A percentile compares a stretch with the other conserved stretches of the same genome.
These are phyloP conservation scores for Dendrocincla tyrannina DNA, from an alignment of 2,797 vertebrate species.

Conservation along the genomic window DNA sequence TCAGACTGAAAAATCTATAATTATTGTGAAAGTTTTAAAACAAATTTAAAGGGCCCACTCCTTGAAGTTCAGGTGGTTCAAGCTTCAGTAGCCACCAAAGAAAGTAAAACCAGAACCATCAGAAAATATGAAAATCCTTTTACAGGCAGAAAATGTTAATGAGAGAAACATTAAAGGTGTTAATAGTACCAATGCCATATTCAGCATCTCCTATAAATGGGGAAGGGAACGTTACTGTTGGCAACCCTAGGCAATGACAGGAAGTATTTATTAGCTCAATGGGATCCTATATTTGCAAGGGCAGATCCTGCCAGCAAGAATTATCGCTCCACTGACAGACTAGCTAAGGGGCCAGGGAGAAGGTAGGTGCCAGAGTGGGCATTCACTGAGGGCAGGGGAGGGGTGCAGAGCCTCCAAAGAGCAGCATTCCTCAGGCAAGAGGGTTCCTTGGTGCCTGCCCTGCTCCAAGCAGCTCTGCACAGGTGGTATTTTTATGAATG, in stretches of 20 bases:
- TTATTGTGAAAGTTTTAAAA: background rate
- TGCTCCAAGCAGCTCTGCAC: background rate
- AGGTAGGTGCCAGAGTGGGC: background rate
- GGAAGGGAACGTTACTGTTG: slow-evolving; percentile 42
- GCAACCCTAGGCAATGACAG: background rate
- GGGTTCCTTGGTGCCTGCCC: background rate
- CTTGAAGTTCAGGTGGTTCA: background rate
- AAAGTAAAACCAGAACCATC: background rate
- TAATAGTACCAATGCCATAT: background rate
- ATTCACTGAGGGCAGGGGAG: background rate
- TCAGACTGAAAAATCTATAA: background rate
- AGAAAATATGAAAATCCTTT: background rate
- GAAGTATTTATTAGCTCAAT: slow-evolving; percentile 15
- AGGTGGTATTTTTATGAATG: background rate
- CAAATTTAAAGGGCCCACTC: background rate
- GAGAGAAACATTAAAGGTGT: background rate
- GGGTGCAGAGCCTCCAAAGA: background rate
- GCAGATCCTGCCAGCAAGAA: slow-evolving; percentile 23
- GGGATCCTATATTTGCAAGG: slow-evolving; percentile 36
- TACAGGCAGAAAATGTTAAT: background rate
- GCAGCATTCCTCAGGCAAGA: background rate
- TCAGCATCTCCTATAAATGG: slow-evolving; percentile 1
- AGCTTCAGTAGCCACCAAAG: background rate
- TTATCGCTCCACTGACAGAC: background rate
- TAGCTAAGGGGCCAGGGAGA: background rate